Evolutionary conservation across 1,140 invertebrate species (phyloP).

Genomic region (Protaetia brevitarsis): DNA sequence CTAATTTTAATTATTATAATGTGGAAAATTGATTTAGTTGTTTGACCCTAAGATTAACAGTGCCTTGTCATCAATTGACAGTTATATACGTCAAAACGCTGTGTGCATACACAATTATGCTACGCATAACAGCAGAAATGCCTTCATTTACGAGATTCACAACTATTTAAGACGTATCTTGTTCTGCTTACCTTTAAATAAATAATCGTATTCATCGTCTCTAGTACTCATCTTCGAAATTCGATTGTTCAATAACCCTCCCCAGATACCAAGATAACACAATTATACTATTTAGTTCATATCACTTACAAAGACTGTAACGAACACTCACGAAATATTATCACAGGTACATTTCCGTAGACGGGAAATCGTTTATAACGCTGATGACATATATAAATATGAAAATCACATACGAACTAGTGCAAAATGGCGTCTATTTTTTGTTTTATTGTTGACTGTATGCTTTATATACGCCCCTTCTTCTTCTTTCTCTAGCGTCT

Average conservation of each 20-base stretch:
- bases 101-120: background rate
- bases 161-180: slow-evolving; percentile 43
- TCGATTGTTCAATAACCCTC: slow-evolving; percentile 19
- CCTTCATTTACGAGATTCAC: background rate
- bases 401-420: slow-evolving; percentile 30
- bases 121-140: background rate
- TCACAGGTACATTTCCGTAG: slow-evolving; percentile 45
- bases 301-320: slow-evolving; percentile 41
- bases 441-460: slow-evolving; percentile 37
- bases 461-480: slow-evolving; percentile 40
- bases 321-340: slow-evolving; percentile 36
- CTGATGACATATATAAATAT: slow-evolving; percentile 36
- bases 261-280: slow-evolving; percentile 29
- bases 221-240: slow-evolving; percentile 79
- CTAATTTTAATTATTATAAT: background rate
- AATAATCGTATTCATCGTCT: slow-evolving; percentile 99
- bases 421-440: slow-evolving; percentile 43
- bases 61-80: slow-evolving; percentile 26
- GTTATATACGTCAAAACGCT: slow-evolving; percentile 20
- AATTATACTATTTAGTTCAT: slow-evolving; percentile 34
- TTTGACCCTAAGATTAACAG: slow-evolving; percentile 6
- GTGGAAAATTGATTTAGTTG: background rate
- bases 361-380: slow-evolving; percentile 26
- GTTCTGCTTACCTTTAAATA: slow-evolving; percentile 89
- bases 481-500: background rate